phyloP scores from a whole-genome alignment of 2,113 vertebrate genomes.

The Vulpes ferrilata region DNA sequence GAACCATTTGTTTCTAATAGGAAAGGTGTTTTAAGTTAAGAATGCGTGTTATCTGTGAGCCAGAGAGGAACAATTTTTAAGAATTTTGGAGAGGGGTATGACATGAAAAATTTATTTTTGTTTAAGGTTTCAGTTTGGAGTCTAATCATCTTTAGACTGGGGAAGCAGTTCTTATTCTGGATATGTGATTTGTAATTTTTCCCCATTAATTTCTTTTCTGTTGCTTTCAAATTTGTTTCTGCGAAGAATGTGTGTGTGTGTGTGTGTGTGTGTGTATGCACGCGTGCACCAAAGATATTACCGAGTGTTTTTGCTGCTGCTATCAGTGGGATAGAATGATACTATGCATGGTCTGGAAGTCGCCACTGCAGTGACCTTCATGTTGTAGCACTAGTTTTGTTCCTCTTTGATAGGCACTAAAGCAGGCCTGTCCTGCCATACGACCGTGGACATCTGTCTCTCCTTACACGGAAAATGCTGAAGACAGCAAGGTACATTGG shows the following conservation, averaged over 20 bases:
- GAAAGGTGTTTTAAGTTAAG: constrained; percentile 13
- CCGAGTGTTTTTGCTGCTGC: neutral
- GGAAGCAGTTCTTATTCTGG: neutral
- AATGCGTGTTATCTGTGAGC: neutral
- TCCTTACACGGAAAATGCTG: neutral
- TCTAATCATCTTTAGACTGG: neutral
- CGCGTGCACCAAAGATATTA: neutral
- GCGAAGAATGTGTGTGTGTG: neutral
- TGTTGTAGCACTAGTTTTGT: neutral
- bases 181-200: neutral
- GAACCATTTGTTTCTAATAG: constrained; percentile 36
- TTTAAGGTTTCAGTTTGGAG: neutral
- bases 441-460: neutral
- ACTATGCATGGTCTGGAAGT: neutral
- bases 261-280: neutral
- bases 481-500: neutral
- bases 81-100: constrained; percentile 22
- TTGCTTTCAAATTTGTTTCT: constrained; percentile 45
- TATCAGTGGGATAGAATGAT: neutral
- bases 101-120: constrained; percentile 48
- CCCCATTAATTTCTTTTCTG: neutral
- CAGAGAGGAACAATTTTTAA: neutral
- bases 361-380: neutral
- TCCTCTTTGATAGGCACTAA: neutral
- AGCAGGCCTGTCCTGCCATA: neutral